Evolutionary conservation across 1,140 invertebrate species (phyloP), one percentile per base, ranked within the genome.

Genomic region (Uloborus diversus): DNA sequence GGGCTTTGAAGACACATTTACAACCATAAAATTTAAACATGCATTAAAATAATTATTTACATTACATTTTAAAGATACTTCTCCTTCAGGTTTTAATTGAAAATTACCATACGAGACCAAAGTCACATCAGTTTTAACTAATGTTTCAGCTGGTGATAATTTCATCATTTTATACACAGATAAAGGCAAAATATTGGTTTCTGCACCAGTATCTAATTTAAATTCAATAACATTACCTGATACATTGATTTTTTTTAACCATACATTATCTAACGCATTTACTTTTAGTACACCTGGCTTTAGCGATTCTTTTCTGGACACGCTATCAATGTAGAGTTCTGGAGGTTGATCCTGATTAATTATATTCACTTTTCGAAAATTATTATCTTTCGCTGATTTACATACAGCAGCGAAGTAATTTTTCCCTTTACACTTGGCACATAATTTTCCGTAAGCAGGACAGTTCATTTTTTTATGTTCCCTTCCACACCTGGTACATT

Each of bases 401-500:
- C 61, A 64, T 9, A 30, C 9, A 7, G 35, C 61, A 4, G 61
- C 61, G 25, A 64, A 64, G 25, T 64, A 33, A 20, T 64, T 64
- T 20, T 35, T 64, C 23, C 17, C 3, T 64, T 64, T 64, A 20
- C 61, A 33, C 20, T n/a, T 64, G 9, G 35, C 35, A 42, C 61
- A 64, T 3, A 23, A 35, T 23, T 35, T 64, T 35, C 61, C 61
- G 32, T n/a, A 64, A 23, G 61, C 61, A 23, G 61, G 61, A 42
- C 61, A 64, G 4, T 33, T 33, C 3, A 30, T 11, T n/a, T 3
- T 13, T 64, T 23, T 64, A 20, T 64, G 61, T 35, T 23, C 37
- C 37, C 61, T 64, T 64, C 32, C 61, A 9, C 61, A 64, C 35
- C 37, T 64, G n/a, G 33, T 64, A 33, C 61, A 64, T 14, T 64